Evolutionary conservation across 2,888 invertebrate genomes (phyloP).

Genomic region (Caenorhabditis afra): DNA sequence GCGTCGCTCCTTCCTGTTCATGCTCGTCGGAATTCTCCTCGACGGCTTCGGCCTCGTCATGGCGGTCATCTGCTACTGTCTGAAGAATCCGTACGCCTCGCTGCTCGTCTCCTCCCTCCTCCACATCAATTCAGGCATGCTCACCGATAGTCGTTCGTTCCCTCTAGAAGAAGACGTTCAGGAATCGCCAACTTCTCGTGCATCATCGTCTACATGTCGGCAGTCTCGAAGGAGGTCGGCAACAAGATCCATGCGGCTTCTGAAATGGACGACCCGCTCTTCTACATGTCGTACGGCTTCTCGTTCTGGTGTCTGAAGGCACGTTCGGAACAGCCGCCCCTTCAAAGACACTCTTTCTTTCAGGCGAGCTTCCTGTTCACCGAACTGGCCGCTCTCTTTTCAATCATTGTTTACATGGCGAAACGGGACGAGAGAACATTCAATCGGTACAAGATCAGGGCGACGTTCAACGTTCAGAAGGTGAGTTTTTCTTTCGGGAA

Average conservation of each 20-base stretch:
- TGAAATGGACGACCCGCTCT: conserved; percentile 80
- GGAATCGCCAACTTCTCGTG: conserved; percentile 78
- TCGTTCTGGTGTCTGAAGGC: conserved; percentile 78
- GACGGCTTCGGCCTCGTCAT: conserved; percentile 63
- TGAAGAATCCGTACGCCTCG: conserved; percentile 72
- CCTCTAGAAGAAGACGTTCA: conserved; percentile 34
- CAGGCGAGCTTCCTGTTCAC: conserved; percentile 77
- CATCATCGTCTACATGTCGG: conserved; percentile 80
- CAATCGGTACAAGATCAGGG: conserved; percentile 77
- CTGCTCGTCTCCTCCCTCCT: conserved; percentile 73
- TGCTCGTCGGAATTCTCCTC: conserved; percentile 70
- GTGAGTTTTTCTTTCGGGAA: conserved; percentile 3
- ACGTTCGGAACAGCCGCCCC: too few relatives aligned
- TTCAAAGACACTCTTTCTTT: too few relatives aligned
- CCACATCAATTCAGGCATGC: conserved; percentile 79
- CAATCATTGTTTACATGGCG: conserved; percentile 80
- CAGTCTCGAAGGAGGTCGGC: conserved; percentile 79
- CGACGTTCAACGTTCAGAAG: conserved; percentile 57
- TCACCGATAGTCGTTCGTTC: too few relatives aligned
- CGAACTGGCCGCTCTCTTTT: conserved; percentile 77
- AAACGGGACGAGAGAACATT: conserved; percentile 80
- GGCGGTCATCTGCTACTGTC: conserved; percentile 70
- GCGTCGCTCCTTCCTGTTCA: conserved; percentile 73
- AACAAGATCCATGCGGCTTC: conserved; percentile 79
- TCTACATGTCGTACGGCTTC: conserved; percentile 79